Evolutionary conservation across 2,797 vertebrate species (phyloP), one percentile per base, ranked within the genome.

Genomic region (Pseudomugil tenellus): DNA sequence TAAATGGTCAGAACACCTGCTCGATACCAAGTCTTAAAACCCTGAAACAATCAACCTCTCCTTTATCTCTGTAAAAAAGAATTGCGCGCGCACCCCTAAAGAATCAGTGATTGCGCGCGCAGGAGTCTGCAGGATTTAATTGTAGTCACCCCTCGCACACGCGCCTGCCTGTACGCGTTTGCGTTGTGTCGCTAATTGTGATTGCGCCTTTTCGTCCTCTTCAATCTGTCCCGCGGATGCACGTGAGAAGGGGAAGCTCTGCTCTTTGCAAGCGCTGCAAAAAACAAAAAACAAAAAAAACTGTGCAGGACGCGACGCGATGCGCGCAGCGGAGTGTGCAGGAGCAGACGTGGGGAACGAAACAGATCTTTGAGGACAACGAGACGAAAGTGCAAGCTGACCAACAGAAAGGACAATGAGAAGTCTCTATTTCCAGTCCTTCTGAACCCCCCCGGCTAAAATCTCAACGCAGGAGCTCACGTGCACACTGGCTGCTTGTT

Each of bases 201-300:
- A 70, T 61, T 83, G 87, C 79, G 85, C 86, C n/a, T n/a, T 29
- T 79, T 72, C 52, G 10, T 78, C 28, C 70, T 84, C 85, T 89
- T 91, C 88, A 90, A 85, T 87, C 83, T 88, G 89, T 92, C 90
- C 91, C 89, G 91, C 89, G 85, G 91, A 88, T 75, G 85, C 86
- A 56, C 61, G 62, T 3, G 74, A 53, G 70, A 63, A n/a, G 49
- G 61, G 65, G 74, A 72, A 74, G 66, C 70, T 62, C 77, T 74
- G 67, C 63, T 35, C 53, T 69, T 25, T 68, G 76, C 76, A 63
- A 72, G 66, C 75, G 3, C 74, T 28, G 79, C 78, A 76, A 52
- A 86, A n/a, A n/a, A n/a, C n/a, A n/a, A n/a, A n/a, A n/a, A n/a
- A n/a, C n/a, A n/a, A n/a, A n/a, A n/a, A n/a, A n/a, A n/a, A 85